phyloP scores from a whole-genome alignment of 2,797 vertebrate species.

The Dryobates pubescens region DNA sequence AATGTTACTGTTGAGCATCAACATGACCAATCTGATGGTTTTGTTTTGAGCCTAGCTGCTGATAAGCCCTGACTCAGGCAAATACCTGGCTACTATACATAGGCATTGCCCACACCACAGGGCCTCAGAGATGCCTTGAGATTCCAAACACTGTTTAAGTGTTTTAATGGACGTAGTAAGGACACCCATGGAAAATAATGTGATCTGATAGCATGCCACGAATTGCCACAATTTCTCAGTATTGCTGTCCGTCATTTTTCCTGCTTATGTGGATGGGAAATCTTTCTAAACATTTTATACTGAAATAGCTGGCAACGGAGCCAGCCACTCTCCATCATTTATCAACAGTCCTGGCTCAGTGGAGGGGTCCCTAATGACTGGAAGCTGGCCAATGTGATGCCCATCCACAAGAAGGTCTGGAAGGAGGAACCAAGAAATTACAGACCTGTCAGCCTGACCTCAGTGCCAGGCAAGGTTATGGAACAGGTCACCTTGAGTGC shows the following conservation, averaged over 20 bases:
- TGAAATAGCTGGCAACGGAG: no score
- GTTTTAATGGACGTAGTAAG: background rate
- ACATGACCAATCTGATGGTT: background rate
- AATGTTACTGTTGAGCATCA: background rate
- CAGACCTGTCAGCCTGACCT: no score
- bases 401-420: no score
- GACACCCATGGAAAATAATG: background rate
- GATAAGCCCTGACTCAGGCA: rapidly evolving
- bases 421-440: no score
- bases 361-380: no score
- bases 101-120: rapidly evolving
- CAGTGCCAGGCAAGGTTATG: no score
- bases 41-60: background rate
- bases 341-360: no score
- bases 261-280: background rate
- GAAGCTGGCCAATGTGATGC: no score
- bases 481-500: no score
- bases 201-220: background rate
- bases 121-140: background rate
- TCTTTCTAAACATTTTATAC: background rate
- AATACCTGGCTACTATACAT: background rate
- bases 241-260: background rate
- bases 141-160: background rate
- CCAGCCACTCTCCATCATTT: no score
- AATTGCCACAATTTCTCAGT: background rate